phyloP scores from a whole-genome alignment of 1,140 invertebrate species.

The Leptinotarsa texana region DNA sequence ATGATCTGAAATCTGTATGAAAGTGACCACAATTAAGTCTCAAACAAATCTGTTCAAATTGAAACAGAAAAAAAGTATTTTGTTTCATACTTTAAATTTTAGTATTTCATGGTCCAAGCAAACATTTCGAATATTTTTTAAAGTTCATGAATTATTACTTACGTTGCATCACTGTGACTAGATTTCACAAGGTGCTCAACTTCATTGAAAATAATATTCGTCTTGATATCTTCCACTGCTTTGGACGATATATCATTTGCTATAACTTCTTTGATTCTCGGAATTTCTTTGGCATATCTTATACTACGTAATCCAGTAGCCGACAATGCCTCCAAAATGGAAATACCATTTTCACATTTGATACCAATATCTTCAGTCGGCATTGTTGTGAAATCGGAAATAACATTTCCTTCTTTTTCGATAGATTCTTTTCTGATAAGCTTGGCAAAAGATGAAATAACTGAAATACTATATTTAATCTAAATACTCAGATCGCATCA shows the following conservation, averaged over 20 bases:
- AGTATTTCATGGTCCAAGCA: neutral
- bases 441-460: constrained; percentile 64
- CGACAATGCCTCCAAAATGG: constrained; percentile 90
- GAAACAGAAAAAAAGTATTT: no score
- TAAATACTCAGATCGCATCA: neutral
- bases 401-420: neutral
- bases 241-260: constrained; percentile 92
- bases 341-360: constrained; percentile 63
- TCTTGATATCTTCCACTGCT: constrained; percentile 85
- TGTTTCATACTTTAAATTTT: no score
- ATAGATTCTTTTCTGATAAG: constrained; percentile 46
- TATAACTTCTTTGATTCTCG: constrained; percentile 77
- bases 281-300: constrained; percentile 93
- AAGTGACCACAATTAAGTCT: no score
- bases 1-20: no score
- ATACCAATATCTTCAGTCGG: constrained; percentile 25
- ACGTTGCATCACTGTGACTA: constrained; percentile 82
- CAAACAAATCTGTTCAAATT: no score
- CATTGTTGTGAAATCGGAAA: neutral
- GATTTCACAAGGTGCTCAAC: constrained; percentile 76
- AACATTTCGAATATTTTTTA: neutral
- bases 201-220: constrained; percentile 80
- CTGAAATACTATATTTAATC: constrained; percentile 60
- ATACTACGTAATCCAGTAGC: constrained; percentile 95
- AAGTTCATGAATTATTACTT: constrained; percentile 35